Evolutionary conservation across 1,140 invertebrate genomes (phyloP).

Genomic region (Hyphantria cunea): DNA sequence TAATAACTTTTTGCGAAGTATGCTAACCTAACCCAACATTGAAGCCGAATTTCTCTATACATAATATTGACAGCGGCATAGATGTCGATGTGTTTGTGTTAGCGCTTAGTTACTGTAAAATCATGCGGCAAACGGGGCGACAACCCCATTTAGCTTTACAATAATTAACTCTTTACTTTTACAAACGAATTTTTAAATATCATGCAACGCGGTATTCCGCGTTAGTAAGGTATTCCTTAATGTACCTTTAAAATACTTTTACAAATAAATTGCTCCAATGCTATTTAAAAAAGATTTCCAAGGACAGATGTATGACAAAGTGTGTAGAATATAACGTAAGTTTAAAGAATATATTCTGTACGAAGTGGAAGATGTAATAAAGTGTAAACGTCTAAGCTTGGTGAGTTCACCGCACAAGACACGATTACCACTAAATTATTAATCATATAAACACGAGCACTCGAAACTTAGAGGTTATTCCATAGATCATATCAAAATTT

Average conservation of each 20-base stretch:
- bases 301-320: background rate
- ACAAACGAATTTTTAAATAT: background rate
- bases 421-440: constrained; percentile 20
- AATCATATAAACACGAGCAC: constrained; percentile 25
- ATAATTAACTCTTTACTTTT: background rate
- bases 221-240: background rate
- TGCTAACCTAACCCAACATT: constrained; percentile 31
- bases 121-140: constrained; percentile 17
- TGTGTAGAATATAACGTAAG: background rate
- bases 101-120: constrained; percentile 27
- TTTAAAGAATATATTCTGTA: background rate
- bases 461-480: constrained; percentile 24
- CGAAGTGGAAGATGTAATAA: constrained; percentile 5
- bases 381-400: constrained; percentile 12
- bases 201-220: background rate
- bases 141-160: background rate
- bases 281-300: constrained; percentile 6
- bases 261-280: constrained; percentile 2
- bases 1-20: constrained; percentile 42
- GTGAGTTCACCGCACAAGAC: constrained; percentile 18
- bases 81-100: constrained; percentile 27
- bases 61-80: constrained; percentile 20
- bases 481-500: constrained; percentile 30
- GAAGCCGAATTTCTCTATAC: constrained; percentile 23
- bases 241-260: constrained; percentile 8